Evolutionary conservation across 2,888 invertebrate species (phyloP).

Genomic region (Lithodes maja): DNA sequence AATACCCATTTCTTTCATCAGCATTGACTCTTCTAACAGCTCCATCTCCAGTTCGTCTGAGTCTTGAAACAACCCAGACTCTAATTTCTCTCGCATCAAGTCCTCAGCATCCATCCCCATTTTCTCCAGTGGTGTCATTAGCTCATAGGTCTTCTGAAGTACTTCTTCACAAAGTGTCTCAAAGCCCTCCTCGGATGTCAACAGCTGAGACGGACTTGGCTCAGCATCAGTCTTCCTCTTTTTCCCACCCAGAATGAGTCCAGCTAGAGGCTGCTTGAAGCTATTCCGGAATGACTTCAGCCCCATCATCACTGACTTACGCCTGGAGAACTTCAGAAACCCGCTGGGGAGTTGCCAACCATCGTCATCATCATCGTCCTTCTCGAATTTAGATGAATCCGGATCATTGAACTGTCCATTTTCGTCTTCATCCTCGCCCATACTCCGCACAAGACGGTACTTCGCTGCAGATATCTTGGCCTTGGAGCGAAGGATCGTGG

Average conservation of each 20-base stretch:
- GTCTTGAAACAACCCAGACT: neutral
- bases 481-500: slow-evolving; percentile 51
- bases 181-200: slow-evolving; percentile 9
- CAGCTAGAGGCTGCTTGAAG: slow-evolving; percentile 42
- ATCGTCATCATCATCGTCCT: neutral
- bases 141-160: neutral
- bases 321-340: slow-evolving; percentile 31
- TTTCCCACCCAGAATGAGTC: slow-evolving; percentile 10
- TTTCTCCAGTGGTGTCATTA: neutral
- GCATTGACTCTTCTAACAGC: neutral
- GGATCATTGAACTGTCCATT: neutral
- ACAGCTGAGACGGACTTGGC: neutral
- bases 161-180: slow-evolving; percentile 1
- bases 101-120: neutral
- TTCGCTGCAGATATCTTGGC: slow-evolving; percentile 54
- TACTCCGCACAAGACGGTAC: slow-evolving; percentile 26
- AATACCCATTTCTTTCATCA: neutral
- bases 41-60: neutral
- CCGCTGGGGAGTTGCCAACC: neutral
- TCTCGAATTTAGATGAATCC: neutral
- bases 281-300: slow-evolving; percentile 33
- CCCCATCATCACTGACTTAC: slow-evolving; percentile 22
- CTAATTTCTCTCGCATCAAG: neutral
- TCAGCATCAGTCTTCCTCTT: neutral
- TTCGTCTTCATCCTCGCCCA: slow-evolving; percentile 11